These are phyloP conservation scores for Cryptus armator DNA, from an alignment of 2,888 invertebrate species.

Conservation along the genomic window DNA sequence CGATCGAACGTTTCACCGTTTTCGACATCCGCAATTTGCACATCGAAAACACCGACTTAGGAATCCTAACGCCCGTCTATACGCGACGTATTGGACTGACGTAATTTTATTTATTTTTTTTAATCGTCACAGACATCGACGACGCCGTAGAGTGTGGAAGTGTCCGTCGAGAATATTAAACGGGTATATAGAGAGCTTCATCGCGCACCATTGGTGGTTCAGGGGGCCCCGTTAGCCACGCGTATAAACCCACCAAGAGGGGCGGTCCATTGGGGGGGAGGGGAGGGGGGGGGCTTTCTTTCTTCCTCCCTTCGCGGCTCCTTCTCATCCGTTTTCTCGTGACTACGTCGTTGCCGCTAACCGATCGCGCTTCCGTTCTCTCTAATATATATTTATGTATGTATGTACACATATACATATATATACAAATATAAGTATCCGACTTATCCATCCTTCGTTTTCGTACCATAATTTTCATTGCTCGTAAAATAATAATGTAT, in stretches of 20 bases:
- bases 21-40: constrained; percentile 16
- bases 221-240: constrained; percentile 60
- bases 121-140: constrained; percentile 46
- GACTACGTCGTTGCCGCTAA: constrained; percentile 56
- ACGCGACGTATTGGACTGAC: constrained; percentile 26
- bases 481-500: constrained; percentile 40
- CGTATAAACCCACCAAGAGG: constrained; percentile 67
- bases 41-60: constrained; percentile 13
- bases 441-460: neutral
- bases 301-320: constrained; percentile 62
- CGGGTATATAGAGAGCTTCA: constrained; percentile 66
- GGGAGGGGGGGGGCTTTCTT: constrained; percentile 66
- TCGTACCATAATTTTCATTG: constrained; percentile 9
- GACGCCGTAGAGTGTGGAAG: constrained; percentile 30
- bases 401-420: neutral
- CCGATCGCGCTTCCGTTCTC: constrained; percentile 52
- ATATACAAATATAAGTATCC: neutral
- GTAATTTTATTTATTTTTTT: constrained; percentile 60
- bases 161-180: constrained; percentile 75
- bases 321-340: constrained; percentile 43
- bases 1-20: neutral
- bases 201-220: constrained; percentile 73
- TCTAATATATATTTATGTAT: neutral
- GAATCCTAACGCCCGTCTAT: constrained; percentile 13
- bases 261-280: constrained; percentile 74